These are phyloP conservation scores for Scaptomyza tumidula DNA, from an alignment of 2,888 invertebrate species.

Conservation along the genomic window DNA sequence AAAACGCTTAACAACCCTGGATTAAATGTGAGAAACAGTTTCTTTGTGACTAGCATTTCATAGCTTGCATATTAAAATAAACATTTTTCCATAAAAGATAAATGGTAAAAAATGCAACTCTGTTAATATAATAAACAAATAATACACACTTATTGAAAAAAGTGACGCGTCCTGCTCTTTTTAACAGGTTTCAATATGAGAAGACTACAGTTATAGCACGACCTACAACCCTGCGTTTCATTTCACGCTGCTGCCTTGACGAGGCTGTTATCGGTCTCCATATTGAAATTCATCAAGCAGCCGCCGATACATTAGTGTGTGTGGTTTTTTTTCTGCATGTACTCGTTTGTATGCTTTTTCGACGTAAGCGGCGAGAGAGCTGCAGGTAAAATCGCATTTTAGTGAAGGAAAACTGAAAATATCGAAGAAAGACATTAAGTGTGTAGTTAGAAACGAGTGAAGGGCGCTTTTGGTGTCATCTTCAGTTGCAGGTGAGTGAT, in stretches of 20 bases:
- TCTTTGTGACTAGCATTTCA: not conserved
- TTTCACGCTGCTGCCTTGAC: constrained; percentile 44
- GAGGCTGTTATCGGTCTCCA: constrained; percentile 55
- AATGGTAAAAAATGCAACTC: not conserved
- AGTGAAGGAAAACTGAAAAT: constrained; percentile 23
- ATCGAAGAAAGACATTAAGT: not conserved
- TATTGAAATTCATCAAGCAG: constrained; percentile 52
- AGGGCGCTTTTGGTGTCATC: not conserved
- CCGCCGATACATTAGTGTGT: constrained; percentile 30
- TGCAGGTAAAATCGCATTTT: constrained; percentile 30
- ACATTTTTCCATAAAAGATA: not conserved
- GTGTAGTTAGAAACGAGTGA: not conserved
- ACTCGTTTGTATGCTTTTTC: constrained; percentile 38
- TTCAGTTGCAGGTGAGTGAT: constrained; percentile 24
- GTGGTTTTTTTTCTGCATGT: constrained; percentile 29
- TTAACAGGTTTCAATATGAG: constrained; percentile 29
- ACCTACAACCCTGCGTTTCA: constrained; percentile 66
- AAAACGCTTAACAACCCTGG: not conserved
- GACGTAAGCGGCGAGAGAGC: constrained; percentile 24
- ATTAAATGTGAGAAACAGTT: not conserved
- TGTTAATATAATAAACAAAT: not conserved
- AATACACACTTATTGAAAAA: too few relatives aligned
- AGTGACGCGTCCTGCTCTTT: not conserved
- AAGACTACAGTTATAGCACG: constrained; percentile 27
- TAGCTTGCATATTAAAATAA: not conserved